Conservation (phyloP, 2,113 vertebrate genomes). For the Macquaria ambigua region DNA sequence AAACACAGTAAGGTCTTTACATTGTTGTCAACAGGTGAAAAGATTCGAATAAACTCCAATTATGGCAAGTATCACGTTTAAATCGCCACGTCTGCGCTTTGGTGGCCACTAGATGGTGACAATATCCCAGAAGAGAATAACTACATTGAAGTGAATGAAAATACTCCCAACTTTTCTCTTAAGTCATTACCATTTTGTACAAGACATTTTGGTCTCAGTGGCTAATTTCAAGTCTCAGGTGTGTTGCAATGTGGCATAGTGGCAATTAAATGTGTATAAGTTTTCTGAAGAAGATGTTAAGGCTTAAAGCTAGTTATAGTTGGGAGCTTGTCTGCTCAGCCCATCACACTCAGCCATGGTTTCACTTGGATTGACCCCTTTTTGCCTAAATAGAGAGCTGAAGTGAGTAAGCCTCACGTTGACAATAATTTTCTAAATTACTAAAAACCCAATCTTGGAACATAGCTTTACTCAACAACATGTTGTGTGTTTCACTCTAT, state of each 20-base stretch:
- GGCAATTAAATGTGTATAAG: neutral
- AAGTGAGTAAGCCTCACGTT: too few species aligned
- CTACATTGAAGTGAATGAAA: neutral
- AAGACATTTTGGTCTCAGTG: neutral
- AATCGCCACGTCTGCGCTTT: too few species aligned
- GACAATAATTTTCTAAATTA: too few species aligned
- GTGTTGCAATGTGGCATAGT: neutral
- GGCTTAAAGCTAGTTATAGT: too few species aligned
- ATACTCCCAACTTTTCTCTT: neutral
- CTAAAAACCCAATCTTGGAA: too few species aligned
- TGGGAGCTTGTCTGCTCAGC: too few species aligned
- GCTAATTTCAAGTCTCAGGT: neutral
- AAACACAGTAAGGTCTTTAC: neutral
- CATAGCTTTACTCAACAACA: too few species aligned
- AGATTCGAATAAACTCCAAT: neutral
- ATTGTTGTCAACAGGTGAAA: neutral
- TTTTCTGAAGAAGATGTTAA: neutral
- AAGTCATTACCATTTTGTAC: neutral
- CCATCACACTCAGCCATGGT: too few species aligned
- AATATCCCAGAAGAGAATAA: neutral
- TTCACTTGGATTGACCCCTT: too few species aligned
- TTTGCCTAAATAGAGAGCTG: neutral
- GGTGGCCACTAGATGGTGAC: neutral
- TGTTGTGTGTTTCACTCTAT: neutral
- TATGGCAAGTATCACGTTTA: too few species aligned